Percentiles rank a stretch among this genome's conserved stretches.
Evolutionary conservation across 2,797 vertebrate genomes (phyloP).

Genomic region (Apogon hyalosoma): DNA sequence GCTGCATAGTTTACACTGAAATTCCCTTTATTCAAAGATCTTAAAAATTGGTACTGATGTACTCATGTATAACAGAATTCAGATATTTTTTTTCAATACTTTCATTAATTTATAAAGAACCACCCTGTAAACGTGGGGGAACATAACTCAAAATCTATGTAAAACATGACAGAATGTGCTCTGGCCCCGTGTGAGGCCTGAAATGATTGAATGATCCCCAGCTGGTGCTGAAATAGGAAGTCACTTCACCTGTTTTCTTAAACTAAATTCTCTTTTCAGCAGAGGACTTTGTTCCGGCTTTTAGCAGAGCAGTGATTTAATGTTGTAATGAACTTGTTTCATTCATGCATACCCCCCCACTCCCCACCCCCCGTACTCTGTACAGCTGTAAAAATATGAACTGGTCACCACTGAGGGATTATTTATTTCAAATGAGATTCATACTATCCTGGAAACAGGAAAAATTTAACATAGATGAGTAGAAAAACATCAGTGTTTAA

Average conservation of each 20-base stretch:
- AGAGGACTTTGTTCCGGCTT: constrained; percentile 23
- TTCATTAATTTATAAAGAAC: neutral
- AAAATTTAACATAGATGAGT: constrained; percentile 18
- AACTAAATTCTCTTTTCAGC: constrained; percentile 10
- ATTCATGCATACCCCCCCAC: constrained; percentile 8
- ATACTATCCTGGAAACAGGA: constrained; percentile 26
- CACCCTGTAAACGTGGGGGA: neutral
- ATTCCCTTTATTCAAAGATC: neutral
- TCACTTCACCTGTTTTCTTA: constrained; percentile 59
- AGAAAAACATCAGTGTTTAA: constrained; percentile 15
- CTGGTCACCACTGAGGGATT: constrained; percentile 39
- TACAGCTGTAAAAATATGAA: constrained; percentile 73
- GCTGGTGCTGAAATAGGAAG: constrained; percentile 52
- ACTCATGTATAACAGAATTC: too few species aligned
- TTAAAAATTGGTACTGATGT: too few species aligned
- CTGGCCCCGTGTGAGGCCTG: constrained; percentile 36
- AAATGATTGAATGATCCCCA: constrained; percentile 17
- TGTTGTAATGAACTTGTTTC: constrained; percentile 43
- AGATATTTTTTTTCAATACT: too few species aligned
- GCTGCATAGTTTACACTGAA: neutral
- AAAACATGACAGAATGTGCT: neutral
- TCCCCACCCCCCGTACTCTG: constrained; percentile 15
- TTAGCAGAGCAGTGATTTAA: constrained; percentile 49
- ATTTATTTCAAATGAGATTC: constrained; percentile 45
- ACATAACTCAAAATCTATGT: constrained; percentile 9